These are phyloP conservation scores for Progne subis DNA, from an alignment of 2,113 vertebrate species.

Conservation along the genomic window DNA sequence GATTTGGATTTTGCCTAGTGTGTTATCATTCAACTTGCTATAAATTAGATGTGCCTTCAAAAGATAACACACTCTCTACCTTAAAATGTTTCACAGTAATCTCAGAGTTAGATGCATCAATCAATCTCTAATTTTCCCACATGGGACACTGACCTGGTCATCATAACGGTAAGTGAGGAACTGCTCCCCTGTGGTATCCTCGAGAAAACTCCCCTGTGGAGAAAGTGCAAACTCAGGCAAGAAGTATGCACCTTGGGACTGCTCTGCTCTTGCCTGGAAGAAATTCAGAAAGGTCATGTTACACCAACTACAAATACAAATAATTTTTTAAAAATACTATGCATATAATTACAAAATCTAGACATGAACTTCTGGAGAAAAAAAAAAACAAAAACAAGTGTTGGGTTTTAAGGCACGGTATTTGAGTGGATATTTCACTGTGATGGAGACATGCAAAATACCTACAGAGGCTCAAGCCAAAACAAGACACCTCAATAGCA, in stretches of 20 bases:
- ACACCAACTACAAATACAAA: not conserved
- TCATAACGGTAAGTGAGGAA: constrained; percentile 89
- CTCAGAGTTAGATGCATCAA: not conserved
- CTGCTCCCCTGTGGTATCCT: constrained; percentile 89
- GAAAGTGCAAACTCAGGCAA: constrained; percentile 92
- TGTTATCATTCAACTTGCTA: not conserved
- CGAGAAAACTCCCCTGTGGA: constrained; percentile 92
- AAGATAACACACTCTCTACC: not conserved
- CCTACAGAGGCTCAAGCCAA: not conserved
- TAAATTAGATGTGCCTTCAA: not conserved
- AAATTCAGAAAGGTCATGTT: constrained; percentile 37
- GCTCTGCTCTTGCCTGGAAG: constrained; percentile 78
- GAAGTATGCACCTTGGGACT: constrained; percentile 87
- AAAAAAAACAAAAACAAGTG: fast-evolving
- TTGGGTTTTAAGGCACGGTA: not conserved
- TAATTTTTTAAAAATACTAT: not conserved
- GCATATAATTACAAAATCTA: not conserved
- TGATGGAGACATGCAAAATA: not conserved
- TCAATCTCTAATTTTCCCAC: not conserved
- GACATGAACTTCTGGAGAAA: not conserved
- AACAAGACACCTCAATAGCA: not conserved
- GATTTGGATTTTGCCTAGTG: not conserved
- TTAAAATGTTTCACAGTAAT: not conserved
- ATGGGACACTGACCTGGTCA: constrained; percentile 83
- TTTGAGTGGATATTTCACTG: not conserved